These are phyloP conservation scores for Planiliza haematocheilus DNA, from an alignment of 2,113 vertebrate genomes.

Conservation along the genomic window DNA sequence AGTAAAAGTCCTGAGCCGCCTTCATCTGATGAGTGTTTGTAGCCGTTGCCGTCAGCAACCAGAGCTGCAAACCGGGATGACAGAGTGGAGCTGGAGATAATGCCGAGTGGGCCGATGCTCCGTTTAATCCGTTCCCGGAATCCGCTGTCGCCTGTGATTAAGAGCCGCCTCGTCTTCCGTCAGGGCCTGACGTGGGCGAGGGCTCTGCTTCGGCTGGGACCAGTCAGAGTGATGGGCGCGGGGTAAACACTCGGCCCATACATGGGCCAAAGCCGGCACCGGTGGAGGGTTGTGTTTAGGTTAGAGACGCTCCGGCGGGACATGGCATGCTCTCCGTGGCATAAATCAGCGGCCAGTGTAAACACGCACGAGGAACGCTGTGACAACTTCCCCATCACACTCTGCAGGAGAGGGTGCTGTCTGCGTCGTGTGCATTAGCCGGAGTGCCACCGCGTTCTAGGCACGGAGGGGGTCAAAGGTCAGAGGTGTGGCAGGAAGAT, in stretches of 20 bases:
- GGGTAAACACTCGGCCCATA: constrained; percentile 71
- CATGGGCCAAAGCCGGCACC: constrained; percentile 64
- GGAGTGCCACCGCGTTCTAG: background rate
- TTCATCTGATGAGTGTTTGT: background rate
- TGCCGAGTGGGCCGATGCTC: constrained; percentile 2
- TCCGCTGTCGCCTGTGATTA: constrained; percentile 21
- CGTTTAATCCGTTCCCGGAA: constrained; percentile 44
- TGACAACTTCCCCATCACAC: constrained; percentile 33
- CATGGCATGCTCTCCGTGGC: constrained; percentile 56
- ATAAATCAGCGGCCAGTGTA: constrained; percentile 71
- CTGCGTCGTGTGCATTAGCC: background rate
- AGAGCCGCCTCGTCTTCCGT: background rate
- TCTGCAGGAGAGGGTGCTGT: constrained; percentile 35
- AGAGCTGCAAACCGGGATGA: constrained; percentile 11
- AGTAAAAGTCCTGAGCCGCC: background rate
- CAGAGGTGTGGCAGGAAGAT: background rate
- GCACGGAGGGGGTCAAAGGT: constrained; percentile 25
- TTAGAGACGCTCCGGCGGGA: constrained; percentile 37
- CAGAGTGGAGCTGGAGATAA: constrained; percentile 26
- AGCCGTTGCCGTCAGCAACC: background rate
- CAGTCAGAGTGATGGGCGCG: constrained; percentile 46
- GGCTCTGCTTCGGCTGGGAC: constrained; percentile 47
- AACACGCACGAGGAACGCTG: constrained; percentile 59
- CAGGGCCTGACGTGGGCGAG: background rate
- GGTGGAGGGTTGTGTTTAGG: constrained; percentile 61